Evolutionary conservation across 2,113 vertebrate species (phyloP).

Genomic region (Cebidichthys violaceus): DNA sequence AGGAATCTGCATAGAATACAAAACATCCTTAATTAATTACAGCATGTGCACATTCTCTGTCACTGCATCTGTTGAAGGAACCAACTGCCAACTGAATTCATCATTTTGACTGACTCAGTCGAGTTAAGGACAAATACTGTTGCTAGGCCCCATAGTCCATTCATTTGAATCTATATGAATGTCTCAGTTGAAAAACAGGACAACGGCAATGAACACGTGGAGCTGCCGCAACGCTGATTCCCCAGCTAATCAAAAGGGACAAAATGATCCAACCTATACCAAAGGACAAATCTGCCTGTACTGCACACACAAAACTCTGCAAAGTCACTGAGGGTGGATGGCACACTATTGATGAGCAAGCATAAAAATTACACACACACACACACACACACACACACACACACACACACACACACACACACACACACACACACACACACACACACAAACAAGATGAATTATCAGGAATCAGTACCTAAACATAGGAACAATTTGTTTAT

Average conservation of each 20-base stretch:
- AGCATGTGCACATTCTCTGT: neutral
- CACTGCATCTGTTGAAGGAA: constrained; percentile 7
- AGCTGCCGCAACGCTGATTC: constrained; percentile 44
- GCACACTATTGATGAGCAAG: constrained; percentile 1
- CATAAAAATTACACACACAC: neutral
- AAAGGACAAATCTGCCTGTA: constrained; percentile 51
- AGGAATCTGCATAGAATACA: neutral
- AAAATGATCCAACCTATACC: constrained; percentile 48
- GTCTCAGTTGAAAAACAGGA: constrained; percentile 33
- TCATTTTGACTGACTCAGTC: constrained; percentile 33
- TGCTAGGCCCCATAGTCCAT: constrained; percentile 2
- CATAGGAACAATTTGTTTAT: neutral
- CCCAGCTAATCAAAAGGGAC: constrained; percentile 59
- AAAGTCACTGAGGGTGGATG: constrained; percentile 48
- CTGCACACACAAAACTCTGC: constrained; percentile 19
- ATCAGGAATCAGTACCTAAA: constrained; percentile 9
- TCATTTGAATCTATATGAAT: constrained; percentile 3
- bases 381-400: constrained; percentile 1
- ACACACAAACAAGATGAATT: constrained; percentile 3
- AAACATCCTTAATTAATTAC: constrained; percentile 22
- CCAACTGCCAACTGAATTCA: constrained; percentile 13
- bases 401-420: constrained; percentile 1
- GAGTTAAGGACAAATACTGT: constrained; percentile 11
- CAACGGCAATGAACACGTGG: constrained; percentile 41
- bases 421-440: constrained; percentile 2